Evolutionary conservation across 2,797 vertebrate genomes (phyloP), one percentile per base, ranked within the genome.

Genomic region (Halcyon smyrnensis): DNA sequence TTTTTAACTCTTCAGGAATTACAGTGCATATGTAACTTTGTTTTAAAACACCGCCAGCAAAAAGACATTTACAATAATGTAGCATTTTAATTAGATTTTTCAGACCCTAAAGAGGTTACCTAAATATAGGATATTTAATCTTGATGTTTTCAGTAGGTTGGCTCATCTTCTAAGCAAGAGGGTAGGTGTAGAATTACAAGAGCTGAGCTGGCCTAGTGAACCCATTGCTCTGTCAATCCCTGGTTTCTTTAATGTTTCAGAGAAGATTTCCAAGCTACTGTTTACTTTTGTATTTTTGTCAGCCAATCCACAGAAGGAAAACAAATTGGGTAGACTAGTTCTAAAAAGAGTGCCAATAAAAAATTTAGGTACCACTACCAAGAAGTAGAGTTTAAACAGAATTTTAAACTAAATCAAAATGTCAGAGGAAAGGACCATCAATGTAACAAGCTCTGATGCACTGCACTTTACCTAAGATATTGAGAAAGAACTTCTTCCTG

Each of bases 401-500:
- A 96, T 96, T 93, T 91, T 95, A 90, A 95, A 97, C 87, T 90
- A 95, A 93, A 93, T 90, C 91, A 93, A 95, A 96, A 97, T 95
- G 89, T 96, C 92, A 96, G 70, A 82, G 87, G 37, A 88, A 89
- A 90, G 63, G 65, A 65, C 87, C 89, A 73, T 94, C 87, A 90
- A 19, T 18, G 54, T 88, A 92, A 91, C 43, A n/a, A 76, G 79
- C 79, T 91, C 68, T 75, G 89, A 88, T 88, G 93, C 43, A 11
- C 54, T 88, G 82, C 87, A 81, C 79, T 88, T 90, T 81, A 94
- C 67, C 59, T 56, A 94, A 82, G 69, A 73, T 53, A 59, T 4
- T 84, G 85, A 60, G 59, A 30, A 71, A 74, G 50, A 74, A 41
- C 39, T 59, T 88, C 21, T 92, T 32, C 92, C 79, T 6, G 6